Conservation (phyloP, 2,888 invertebrate genomes). For the Neoaliturus tenellus region DNA sequence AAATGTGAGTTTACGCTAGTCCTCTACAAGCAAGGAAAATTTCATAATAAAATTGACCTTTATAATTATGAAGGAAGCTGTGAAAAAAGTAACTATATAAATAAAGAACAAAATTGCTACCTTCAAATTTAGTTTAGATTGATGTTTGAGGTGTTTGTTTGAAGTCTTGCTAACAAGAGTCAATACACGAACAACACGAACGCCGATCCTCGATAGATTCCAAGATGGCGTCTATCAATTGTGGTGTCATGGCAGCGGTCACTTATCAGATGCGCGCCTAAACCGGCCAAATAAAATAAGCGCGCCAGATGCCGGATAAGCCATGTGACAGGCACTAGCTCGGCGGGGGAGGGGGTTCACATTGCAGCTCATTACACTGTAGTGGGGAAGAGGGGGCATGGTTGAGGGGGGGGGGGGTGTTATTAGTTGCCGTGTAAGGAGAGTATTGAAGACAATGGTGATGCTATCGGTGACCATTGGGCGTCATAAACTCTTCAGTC, state of each 20-base stretch:
- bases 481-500: constrained; percentile 33
- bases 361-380: constrained; percentile 9
- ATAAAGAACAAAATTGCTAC: too few species aligned
- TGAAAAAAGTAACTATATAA: too few species aligned
- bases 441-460: constrained; percentile 49
- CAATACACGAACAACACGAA: not conserved
- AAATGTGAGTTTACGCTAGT: too few species aligned
- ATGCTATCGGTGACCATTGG: constrained; percentile 36
- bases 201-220: not conserved
- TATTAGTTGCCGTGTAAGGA: constrained; percentile 38
- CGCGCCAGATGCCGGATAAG: constrained; percentile 27
- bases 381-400: not conserved
- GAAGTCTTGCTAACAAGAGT: too few species aligned
- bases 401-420: not conserved
- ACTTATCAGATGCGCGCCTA: constrained; percentile 38
- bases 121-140: too few species aligned
- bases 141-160: too few species aligned
- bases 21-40: too few species aligned
- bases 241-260: constrained; percentile 14
- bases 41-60: too few species aligned
- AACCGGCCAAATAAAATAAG: constrained; percentile 18
- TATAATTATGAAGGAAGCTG: too few species aligned
- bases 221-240: constrained; percentile 23
- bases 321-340: constrained; percentile 27
- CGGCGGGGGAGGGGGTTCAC: not conserved